Base-by-base conservation (phyloP, 2,888 invertebrate species). In the Camponotus fellah region DNA sequence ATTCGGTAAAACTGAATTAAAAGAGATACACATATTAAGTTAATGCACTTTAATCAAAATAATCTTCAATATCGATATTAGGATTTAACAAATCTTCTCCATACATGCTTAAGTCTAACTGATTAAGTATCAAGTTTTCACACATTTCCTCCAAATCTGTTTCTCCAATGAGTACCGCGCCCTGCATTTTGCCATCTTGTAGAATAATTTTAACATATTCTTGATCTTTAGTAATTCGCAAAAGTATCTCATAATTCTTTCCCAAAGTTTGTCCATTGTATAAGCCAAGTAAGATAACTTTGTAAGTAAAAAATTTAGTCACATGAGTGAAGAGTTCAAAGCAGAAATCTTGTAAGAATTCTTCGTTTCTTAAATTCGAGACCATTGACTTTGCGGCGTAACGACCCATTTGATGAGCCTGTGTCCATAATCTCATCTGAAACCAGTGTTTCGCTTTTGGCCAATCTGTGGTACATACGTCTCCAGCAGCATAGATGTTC, bases 311-410 rank as follows among this genome's bases (percentile, higher is more conserved):
- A 90, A 99, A 97, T 86, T 96, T 97, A 0, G 99, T 99, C 26
- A 99, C 98, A 95, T 99, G 99, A 0, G 99, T 97, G 93, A 99
- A 99, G 53, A 99, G 95, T 95, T 99, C 99, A 95, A 99, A 99
- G 94, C 98, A 98, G 94, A 99, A 99, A 95, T 99, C 99, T 95
- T 97, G 98, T 81, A 97, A 95, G 17, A 97, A 96, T 87, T 96
- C 95, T 95, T 97, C 96, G 9, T 96, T 95, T 14, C 95, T 96
- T 9, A 96, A 93, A 86, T 95, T 95, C 0, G 96, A 96, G 85
- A 96, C 96, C 98, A 99, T 99, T 82, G 97, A 97, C 94, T 98
- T 97, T 0, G 98, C 99, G 37, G 98, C 99, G 96, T 98, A 99
- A 79, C 96, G 96, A 12, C 99, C 99, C 99, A 99, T 99, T 95